Evolutionary conservation across 2,888 invertebrate genomes (phyloP), one percentile per base, ranked within the genome.

Genomic region (Bugula neritina): DNA sequence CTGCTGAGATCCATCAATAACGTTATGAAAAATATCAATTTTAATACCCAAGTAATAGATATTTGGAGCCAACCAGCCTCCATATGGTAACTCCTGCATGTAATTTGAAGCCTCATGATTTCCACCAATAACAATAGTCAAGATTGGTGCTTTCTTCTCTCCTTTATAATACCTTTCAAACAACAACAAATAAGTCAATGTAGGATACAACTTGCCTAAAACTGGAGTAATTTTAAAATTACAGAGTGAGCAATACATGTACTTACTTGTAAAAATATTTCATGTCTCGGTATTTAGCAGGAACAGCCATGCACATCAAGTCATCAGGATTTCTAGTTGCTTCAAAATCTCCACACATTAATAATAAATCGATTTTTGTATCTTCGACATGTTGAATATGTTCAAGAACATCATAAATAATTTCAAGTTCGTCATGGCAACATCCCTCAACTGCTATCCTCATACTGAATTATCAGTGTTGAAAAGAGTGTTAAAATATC

Each of bases 331-430:
- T 99, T 73, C 99, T 88, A 0, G 94, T 92, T 0, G 97, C 88
- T 86, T 99, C 97, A 84, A 98, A 99, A 85, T 99, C 99, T 0
- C 99, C 99, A 84, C 98, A 99, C 80, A 98, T 97, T 74, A 99
- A 89, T 43, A 99, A 85, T 72, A 99, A 87, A 85, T 98, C 96
- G 69, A 98, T 88, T 85, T 92, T 92, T 72, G 91, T 88, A 27
- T 87, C 87, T 77, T 91, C 89, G 77, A 88, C 86, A 76, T 89
- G 87, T 86, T 97, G 92, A 74, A 94, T 86, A 74, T 88, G 86
- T 77, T 88, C 86, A 72, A 99, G 87, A 0, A 92, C 90, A 74
- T 92, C 90, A 83, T 98, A 99, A 77, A 99, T 97, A 80, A 89
- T 91, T 79, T 99, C 97, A 74, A 99, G 86, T 84, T 98, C 96